Base-by-base conservation (phyloP, 2,797 vertebrate species). In the Hozukius guyotensis region DNA sequence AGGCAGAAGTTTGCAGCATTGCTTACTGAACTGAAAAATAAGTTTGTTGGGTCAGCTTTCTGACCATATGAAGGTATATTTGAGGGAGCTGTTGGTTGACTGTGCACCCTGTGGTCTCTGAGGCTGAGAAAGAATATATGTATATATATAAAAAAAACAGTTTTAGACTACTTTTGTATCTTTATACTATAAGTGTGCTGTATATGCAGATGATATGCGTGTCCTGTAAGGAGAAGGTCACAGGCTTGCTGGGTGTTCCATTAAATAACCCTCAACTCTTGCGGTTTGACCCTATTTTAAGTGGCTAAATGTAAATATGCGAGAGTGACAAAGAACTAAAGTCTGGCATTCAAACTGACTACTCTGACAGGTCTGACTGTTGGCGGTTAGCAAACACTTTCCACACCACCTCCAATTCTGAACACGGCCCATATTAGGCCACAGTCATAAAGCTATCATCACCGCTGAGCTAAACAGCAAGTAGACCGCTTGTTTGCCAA, bases 401-500 rank as follows among this genome's bases (percentile, higher is more conserved):
- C 77, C 68, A 74, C 67, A 56, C 55, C 38, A 36, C 56, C 25
- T 67, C 71, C 61, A 69, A 60, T 57, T 46, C 57, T 67, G 72
- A 72, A 60, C 56, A 55, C 34, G 42, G 56, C 6, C 82, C 81
- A 67, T 76, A 76, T 82, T 87, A 82, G 72, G 77, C 36, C 61
- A 65, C 61, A 25, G 55, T 71, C 55, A 84, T 78, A 68, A 84
- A 79, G 75, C 75, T 65, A 59, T 85, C 76, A 73, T 67, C 71
- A 22, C 55, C 56, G 62, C 56, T 46, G 56, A 81, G 53, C 59
- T 67, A 62, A 76, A 72, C 63, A 31, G 75, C 18, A 49, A 72
- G 80, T 22, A 36, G 55, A 83, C 69, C 32, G 55, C 27, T 32
- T n/a, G 56, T 87, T 78, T 89, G 72, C 75, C 83, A 81, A 64